These are phyloP conservation scores for Epinephelus lanceolatus DNA, from an alignment of 2,113 vertebrate genomes.

Conservation along the genomic window DNA sequence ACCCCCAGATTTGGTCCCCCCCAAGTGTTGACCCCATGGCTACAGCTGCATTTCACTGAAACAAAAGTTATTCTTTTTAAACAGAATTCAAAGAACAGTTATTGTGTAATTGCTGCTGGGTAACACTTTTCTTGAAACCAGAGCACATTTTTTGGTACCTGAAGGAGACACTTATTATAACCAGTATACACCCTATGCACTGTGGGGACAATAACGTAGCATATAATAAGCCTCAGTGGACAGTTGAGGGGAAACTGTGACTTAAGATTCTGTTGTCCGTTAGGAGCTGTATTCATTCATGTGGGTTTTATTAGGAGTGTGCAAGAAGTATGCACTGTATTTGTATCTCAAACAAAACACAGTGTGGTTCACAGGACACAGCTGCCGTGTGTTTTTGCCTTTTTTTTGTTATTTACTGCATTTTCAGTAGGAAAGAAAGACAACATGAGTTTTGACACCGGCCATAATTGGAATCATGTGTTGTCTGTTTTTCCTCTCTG, in stretches of 20 bases:
- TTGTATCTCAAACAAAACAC: neutral
- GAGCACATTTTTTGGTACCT: conserved; percentile 28
- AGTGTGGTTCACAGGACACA: conserved; percentile 18
- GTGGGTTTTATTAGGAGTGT: conserved; percentile 9
- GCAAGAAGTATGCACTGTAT: neutral
- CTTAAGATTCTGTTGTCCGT: neutral
- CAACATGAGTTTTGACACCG: neutral
- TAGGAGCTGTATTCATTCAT: conserved; percentile 4
- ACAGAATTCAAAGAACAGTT: neutral
- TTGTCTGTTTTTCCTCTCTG: neutral
- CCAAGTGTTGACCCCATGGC: too few species aligned
- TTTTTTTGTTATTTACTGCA: neutral
- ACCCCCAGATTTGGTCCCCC: too few species aligned
- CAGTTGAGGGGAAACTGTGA: conserved; percentile 41
- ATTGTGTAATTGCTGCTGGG: neutral
- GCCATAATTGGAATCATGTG: conserved; percentile 30
- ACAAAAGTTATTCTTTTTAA: neutral
- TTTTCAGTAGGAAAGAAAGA: neutral
- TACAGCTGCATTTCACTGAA: too few species aligned
- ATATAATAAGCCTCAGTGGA: conserved; percentile 17
- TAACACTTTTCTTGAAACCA: neutral
- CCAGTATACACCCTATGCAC: neutral
- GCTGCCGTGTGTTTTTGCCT: neutral
- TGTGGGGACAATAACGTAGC: conserved; percentile 7
- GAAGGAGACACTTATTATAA: conserved; percentile 2